A percentile compares a stretch with the other conserved stretches of the same genome.
Conservation (phyloP, 2,888 invertebrate genomes). For the Orchesella flavescens region DNA sequence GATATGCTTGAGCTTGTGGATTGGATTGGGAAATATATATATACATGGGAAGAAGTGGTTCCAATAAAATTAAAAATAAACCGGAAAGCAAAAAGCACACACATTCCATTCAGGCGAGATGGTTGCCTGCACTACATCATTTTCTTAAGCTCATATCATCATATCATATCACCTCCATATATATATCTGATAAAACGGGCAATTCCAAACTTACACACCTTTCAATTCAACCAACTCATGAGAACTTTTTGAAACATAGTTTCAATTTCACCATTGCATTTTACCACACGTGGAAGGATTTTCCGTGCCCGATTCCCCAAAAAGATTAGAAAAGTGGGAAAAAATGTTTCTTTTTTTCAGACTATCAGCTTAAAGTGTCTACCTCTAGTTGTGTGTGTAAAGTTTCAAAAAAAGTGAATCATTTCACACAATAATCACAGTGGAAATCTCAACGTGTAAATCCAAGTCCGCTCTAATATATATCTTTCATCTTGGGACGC, state of each 20-base stretch:
- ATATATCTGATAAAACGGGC: background rate
- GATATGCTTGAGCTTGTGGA: too few relatives aligned
- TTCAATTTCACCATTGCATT: too few relatives aligned
- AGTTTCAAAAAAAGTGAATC: background rate
- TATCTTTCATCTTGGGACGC: too few relatives aligned
- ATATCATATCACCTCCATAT: background rate
- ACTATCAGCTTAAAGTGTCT: too few relatives aligned
- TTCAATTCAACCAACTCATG: too few relatives aligned
- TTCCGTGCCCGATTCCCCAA: too few relatives aligned
- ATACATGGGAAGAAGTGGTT: constrained; percentile 57
- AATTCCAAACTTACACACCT: background rate
- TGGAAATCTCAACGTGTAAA: too few relatives aligned
- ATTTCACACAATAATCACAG: background rate
- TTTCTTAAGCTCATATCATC: background rate
- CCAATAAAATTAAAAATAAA: constrained; percentile 65
- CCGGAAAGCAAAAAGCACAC: constrained; percentile 5
- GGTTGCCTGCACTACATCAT: constrained; percentile 56
- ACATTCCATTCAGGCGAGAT: background rate
- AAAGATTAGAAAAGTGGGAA: background rate
- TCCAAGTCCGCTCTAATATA: too few relatives aligned
- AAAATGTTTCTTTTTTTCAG: background rate
- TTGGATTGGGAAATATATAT: too few relatives aligned
- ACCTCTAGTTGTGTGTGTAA: too few relatives aligned
- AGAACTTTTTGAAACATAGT: too few relatives aligned
- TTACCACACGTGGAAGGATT: too few relatives aligned